Percentiles rank a stretch among this genome's conserved stretches.
Conservation (phyloP, 1,140 invertebrate species). For the Hyles vespertilio region DNA sequence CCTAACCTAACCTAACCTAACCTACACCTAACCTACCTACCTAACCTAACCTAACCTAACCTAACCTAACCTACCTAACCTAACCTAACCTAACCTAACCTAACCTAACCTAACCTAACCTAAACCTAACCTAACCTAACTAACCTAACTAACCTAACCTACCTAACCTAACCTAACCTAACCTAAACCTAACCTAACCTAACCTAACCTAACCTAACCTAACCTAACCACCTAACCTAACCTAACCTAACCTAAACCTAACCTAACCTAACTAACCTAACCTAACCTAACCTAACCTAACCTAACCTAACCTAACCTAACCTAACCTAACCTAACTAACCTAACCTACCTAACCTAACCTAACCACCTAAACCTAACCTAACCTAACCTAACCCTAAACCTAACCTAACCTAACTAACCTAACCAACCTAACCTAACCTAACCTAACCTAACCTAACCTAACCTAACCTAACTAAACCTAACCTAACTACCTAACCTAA, state of each 20-base stretch:
- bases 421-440: constrained; percentile 36
- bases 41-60: too few species aligned
- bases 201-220: too few species aligned
- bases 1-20: too few species aligned
- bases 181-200: too few species aligned
- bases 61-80: constrained; percentile 29
- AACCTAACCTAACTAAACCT: constrained; percentile 33
- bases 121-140: too few species aligned
- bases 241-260: constrained; percentile 22
- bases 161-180: too few species aligned
- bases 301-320: constrained; percentile 6
- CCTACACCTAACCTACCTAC: too few species aligned
- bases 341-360: constrained; percentile 8
- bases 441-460: constrained; percentile 27
- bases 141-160: too few species aligned
- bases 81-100: constrained; percentile 1
- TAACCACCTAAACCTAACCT: constrained; percentile 6
- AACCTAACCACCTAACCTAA: too few species aligned
- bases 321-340: constrained; percentile 8
- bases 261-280: constrained; percentile 22
- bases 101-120: too few species aligned
- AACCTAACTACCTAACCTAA: constrained; percentile 30
- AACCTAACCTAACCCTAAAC: constrained; percentile 9
- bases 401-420: constrained; percentile 22
- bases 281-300: constrained; percentile 28